phyloP scores from a whole-genome alignment of 2,888 invertebrate genomes.

The Nomada fucata region DNA sequence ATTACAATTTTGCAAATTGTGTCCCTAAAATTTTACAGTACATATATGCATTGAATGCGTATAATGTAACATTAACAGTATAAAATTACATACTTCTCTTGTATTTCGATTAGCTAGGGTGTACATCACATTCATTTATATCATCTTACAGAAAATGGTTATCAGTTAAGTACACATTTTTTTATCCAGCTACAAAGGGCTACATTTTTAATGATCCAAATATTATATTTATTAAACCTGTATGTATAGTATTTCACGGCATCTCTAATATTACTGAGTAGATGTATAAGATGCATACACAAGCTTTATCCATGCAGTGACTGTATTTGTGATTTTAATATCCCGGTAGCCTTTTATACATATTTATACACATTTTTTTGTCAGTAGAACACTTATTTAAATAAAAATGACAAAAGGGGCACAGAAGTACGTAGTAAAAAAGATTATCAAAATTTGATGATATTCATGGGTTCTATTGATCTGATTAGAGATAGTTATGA shows the following conservation, averaged over 20 bases:
- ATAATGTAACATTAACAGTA: constrained; percentile 54
- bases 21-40: constrained; percentile 35
- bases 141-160: constrained; percentile 23
- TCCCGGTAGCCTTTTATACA: constrained; percentile 18
- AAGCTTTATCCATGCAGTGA: constrained; percentile 27
- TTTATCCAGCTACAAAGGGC: constrained; percentile 32
- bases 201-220: constrained; percentile 24
- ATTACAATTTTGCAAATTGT: constrained; percentile 30
- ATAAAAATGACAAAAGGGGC: background rate
- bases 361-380: constrained; percentile 19
- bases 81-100: constrained; percentile 53
- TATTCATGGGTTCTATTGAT: background rate
- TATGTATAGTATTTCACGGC: constrained; percentile 23
- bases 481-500: constrained; percentile 18
- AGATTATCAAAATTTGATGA: constrained; percentile 18
- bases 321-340: constrained; percentile 13
- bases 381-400: background rate
- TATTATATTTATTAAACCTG: constrained; percentile 44
- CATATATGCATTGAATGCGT: constrained; percentile 26
- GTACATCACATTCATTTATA: constrained; percentile 38
- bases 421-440: constrained; percentile 2
- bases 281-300: constrained; percentile 23
- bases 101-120: constrained; percentile 35
- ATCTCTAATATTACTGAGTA: constrained; percentile 31
- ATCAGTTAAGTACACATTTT: constrained; percentile 26